phyloP scores from a whole-genome alignment of 1,140 invertebrate genomes.

The Tribolium madens region DNA sequence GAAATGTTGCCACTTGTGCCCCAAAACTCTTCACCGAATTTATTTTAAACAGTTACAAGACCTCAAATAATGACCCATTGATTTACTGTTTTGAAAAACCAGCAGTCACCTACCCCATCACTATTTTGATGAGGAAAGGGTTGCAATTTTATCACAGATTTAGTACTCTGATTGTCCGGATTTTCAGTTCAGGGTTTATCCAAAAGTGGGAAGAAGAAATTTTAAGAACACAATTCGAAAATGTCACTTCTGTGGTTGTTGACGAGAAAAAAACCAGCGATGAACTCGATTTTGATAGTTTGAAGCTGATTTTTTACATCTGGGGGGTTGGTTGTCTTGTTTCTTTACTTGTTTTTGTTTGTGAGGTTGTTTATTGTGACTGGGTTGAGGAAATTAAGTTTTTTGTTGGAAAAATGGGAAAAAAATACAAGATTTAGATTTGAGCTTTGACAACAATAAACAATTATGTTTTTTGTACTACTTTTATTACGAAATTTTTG shows the following conservation, averaged over 20 bases:
- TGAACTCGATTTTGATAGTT: conserved; percentile 10
- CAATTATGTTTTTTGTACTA: no score
- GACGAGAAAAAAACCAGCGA: neutral
- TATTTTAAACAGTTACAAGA: conserved; percentile 41
- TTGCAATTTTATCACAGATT: no score
- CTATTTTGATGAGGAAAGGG: conserved; percentile 54
- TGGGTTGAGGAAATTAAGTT: neutral
- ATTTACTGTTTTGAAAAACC: conserved; percentile 52
- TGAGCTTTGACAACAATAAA: no score
- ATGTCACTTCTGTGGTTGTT: neutral
- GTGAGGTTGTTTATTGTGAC: neutral
- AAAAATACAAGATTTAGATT: no score
- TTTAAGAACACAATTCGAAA: neutral
- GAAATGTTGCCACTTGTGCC: no score
- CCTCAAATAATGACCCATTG: conserved; percentile 18
- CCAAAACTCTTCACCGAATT: conserved; percentile 47
- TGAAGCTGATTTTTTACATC: conserved; percentile 4
- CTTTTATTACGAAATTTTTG: no score
- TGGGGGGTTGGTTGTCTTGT: neutral
- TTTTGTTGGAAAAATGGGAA: no score
- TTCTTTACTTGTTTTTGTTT: neutral
- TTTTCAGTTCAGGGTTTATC: conserved; percentile 43
- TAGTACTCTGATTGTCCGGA: conserved; percentile 46
- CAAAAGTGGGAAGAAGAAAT: conserved; percentile 46
- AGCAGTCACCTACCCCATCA: conserved; percentile 47